Evolutionary conservation across 2,888 invertebrate genomes (phyloP), one percentile per base, ranked within the genome.

Genomic region (Tetheella fluctuosa): DNA sequence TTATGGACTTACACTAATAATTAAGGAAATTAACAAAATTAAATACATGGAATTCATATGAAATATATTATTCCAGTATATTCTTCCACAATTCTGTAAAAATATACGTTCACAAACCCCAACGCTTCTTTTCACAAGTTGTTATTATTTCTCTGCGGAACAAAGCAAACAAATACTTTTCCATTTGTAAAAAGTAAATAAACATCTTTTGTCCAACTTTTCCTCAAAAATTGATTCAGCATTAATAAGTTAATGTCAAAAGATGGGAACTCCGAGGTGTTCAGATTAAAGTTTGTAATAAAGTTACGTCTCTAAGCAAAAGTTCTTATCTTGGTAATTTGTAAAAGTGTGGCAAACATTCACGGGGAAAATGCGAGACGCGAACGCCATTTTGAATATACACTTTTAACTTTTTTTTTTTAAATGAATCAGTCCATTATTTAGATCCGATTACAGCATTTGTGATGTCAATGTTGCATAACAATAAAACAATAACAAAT

Each of bases 291-390:
- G 77, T 81, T 79, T 67, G 64, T 74, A 79, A 80, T 81, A 76
- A 80, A 77, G 79, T 80, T 81, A 64, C 61, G 48, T 59, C 65
- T 59, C 64, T n/a, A 4, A 13, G 34, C 34, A 60, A 61, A 79
- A 84, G 71, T 85, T 80, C 74, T 85, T 85, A 84, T 85, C 85
- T 69, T 60, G 71, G 74, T 68, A 81, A 84, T 84, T 84, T 80
- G 65, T 67, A 59, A 70, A 63, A 68, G 70, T 64, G 70, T 79
- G 77, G 74, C 78, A 81, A 81, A 78, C 77, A 74, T 74, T 71
- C 68, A 56, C 37, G 15, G 66, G 70, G 72, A 71, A 71, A 72
- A 65, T 61, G 57, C 23, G 30, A 28, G 56, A 60, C 54, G 61
- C 63, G 59, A 7, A 23, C 64, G 23, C 59, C 60, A 58, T 54